Evolutionary conservation across 30 jellyfish, hydroid and myxozoan species (phyloP).

Genomic region (Aurelia aurita complex sp. Pacific): DNA sequence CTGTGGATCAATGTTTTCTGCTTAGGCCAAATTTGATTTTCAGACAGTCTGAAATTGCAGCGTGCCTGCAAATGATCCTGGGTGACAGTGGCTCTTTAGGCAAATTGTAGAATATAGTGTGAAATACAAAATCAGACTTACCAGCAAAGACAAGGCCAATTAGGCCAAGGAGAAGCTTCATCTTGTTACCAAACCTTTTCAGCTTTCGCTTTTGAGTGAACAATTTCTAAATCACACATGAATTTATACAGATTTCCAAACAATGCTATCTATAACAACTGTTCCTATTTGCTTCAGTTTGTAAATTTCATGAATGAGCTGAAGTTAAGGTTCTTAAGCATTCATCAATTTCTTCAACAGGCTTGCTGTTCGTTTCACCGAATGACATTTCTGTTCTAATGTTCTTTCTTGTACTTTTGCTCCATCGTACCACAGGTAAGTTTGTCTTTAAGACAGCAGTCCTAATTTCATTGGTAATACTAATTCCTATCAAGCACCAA

Average conservation of each 20-base stretch:
- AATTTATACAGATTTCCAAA: conserved; percentile 21
- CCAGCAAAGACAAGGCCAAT: conserved; percentile 64
- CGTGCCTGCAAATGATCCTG: too few relatives aligned
- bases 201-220: neutral
- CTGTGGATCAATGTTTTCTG: too few relatives aligned
- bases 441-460: too few relatives aligned
- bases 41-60: too few relatives aligned
- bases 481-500: too few relatives aligned
- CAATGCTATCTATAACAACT: conserved; percentile 19
- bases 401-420: too few relatives aligned
- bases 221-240: neutral
- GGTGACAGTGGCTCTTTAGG: neutral
- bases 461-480: too few relatives aligned
- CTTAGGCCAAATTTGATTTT: too few relatives aligned
- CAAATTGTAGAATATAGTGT: neutral
- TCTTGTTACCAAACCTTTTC: conserved; percentile 6
- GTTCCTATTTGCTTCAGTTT: conserved; percentile 1
- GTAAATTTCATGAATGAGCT: conserved; percentile 36
- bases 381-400: too few relatives aligned
- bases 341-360: conserved; percentile 56
- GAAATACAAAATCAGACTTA: neutral
- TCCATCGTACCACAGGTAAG: too few relatives aligned
- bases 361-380: neutral
- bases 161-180: conserved; percentile 56
- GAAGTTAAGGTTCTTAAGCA: neutral